A percentile compares a stretch with the other conserved stretches of the same genome.
Evolutionary conservation across 2,888 invertebrate species (phyloP).

Genomic region (Bembecia ichneumoniformis): DNA sequence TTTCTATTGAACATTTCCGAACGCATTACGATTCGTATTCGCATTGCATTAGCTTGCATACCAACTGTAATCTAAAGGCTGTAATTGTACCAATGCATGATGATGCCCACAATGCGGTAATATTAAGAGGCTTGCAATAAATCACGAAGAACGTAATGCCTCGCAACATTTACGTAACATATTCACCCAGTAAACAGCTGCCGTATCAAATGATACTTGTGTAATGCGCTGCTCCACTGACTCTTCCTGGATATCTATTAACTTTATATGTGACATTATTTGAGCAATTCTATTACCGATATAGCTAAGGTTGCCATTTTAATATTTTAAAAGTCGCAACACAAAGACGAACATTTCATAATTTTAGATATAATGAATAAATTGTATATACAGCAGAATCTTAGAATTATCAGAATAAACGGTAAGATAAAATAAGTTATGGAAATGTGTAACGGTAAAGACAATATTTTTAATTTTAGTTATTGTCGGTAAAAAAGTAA

Average conservation of each 20-base stretch:
- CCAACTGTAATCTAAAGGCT: no score
- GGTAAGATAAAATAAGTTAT: no score
- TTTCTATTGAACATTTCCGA: no score
- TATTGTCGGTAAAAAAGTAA: no score
- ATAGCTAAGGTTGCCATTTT: not conserved
- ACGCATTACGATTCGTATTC: no score
- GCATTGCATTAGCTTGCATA: no score
- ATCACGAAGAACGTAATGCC: conserved; percentile 21
- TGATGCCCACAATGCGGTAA: not conserved
- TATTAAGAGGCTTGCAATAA: not conserved
- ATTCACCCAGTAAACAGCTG: conserved; percentile 23
- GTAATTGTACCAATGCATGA: not conserved
- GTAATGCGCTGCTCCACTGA: conserved; percentile 35
- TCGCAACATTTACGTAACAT: conserved; percentile 26
- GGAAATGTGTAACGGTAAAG: no score
- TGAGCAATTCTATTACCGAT: not conserved
- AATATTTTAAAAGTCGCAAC: not conserved
- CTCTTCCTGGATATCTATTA: conserved; percentile 24
- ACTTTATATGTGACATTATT: conserved; percentile 8
- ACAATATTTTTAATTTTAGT: no score
- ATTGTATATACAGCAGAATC: no score
- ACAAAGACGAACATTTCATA: no score
- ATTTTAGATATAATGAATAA: no score
- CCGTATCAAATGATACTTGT: conserved; percentile 33
- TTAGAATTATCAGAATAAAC: no score